A percentile compares a stretch with the other conserved stretches of the same genome.
These are phyloP conservation scores for Stenolophus ochropezus DNA, from an alignment of 2,888 invertebrate species.

Conservation along the genomic window DNA sequence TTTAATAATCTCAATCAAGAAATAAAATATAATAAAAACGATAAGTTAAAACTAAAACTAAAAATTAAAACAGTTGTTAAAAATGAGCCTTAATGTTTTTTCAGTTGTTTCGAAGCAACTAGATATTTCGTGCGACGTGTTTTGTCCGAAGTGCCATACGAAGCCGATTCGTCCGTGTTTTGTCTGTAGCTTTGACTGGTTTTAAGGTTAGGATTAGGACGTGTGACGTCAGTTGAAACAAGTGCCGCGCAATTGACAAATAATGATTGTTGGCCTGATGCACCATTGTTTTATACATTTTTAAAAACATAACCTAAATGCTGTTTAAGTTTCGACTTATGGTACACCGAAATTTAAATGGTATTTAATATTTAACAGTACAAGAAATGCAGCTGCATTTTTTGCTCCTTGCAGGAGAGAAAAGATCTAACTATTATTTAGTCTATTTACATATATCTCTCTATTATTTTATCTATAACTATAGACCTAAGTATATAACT, in stretches of 20 bases:
- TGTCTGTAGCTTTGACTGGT: not conserved
- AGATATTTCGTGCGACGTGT: not conserved
- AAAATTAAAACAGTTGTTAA: too few species aligned
- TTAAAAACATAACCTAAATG: not conserved
- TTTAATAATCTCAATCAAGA: too few species aligned
- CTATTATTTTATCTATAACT: too few species aligned
- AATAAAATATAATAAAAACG: too few species aligned
- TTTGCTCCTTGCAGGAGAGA: too few species aligned
- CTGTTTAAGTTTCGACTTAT: constrained; percentile 8
- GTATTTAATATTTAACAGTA: not conserved
- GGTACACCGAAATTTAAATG: constrained; percentile 16
- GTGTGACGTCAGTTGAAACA: constrained; percentile 11
- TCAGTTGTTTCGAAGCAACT: not conserved
- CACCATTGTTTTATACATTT: constrained; percentile 20
- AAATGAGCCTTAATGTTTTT: not conserved
- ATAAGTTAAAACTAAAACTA: too few species aligned
- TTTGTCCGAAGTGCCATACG: not conserved
- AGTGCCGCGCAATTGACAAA: constrained; percentile 47
- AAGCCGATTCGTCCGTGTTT: not conserved
- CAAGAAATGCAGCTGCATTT: too few species aligned
- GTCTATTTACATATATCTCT: too few species aligned
- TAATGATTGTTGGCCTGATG: constrained; percentile 43
- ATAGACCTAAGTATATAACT: not conserved
- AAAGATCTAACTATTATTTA: too few species aligned
- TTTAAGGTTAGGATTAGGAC: not conserved